These are phyloP conservation scores for Oxytorus armatus DNA, from an alignment of 2,888 invertebrate species.

Conservation along the genomic window DNA sequence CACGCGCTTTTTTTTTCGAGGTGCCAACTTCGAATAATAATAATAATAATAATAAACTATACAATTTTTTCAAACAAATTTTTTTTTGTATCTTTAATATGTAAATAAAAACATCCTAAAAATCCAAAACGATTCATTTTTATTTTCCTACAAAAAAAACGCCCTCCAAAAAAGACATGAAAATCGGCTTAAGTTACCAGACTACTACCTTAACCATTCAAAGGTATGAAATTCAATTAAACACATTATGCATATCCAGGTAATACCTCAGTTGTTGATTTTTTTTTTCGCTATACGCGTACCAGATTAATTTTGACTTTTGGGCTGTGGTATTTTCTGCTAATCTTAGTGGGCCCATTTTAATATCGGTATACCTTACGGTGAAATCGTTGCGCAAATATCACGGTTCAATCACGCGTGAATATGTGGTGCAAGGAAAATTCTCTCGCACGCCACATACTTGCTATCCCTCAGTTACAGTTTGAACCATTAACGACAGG, in stretches of 20 bases:
- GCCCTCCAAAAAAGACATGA: too few relatives aligned
- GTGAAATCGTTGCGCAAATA: background rate
- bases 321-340: background rate
- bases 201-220: background rate
- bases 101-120: too few relatives aligned
- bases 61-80: too few relatives aligned
- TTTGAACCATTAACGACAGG: slow-evolving; percentile 38
- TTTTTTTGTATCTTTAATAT: too few relatives aligned
- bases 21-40: too few relatives aligned
- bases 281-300: background rate
- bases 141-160: too few relatives aligned
- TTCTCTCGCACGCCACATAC: slow-evolving; percentile 4
- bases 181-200: too few relatives aligned
- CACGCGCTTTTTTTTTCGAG: too few relatives aligned
- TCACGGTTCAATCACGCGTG: background rate
- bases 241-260: background rate
- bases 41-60: too few relatives aligned
- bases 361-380: slow-evolving; percentile 2
- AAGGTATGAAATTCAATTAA: background rate
- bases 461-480: slow-evolving; percentile 31
- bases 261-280: background rate
- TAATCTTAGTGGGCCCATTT: background rate
- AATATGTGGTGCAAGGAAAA: background rate
- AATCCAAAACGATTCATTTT: too few relatives aligned
- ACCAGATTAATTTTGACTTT: background rate